Evolutionary conservation across 1,140 invertebrate genomes (phyloP).

Genomic region (Cylas formicarius): DNA sequence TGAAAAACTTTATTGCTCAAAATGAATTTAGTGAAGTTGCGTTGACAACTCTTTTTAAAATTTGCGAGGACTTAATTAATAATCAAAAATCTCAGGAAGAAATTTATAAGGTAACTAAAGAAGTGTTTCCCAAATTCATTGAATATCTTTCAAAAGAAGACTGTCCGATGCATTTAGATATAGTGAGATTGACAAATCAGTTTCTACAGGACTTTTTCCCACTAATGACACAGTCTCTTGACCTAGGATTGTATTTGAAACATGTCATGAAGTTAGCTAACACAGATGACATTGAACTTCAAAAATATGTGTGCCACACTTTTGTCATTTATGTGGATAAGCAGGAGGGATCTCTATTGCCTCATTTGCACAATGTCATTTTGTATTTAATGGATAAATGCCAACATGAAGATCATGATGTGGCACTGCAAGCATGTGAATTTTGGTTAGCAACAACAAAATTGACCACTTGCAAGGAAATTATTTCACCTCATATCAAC

Average conservation of each 20-base stretch:
- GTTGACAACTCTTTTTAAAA: slow-evolving; percentile 36
- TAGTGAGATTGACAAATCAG: slow-evolving; percentile 35
- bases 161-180: slow-evolving; percentile 26
- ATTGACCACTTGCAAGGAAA: slow-evolving; percentile 88
- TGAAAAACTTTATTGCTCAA: slow-evolving; percentile 28
- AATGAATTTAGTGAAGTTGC: slow-evolving; percentile 35
- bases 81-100: slow-evolving; percentile 31
- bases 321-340: slow-evolving; percentile 38
- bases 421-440: slow-evolving; percentile 96
- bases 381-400: slow-evolving; percentile 96
- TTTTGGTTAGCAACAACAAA: slow-evolving; percentile 97
- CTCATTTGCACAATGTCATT: slow-evolving; percentile 93
- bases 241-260: slow-evolving; percentile 30
- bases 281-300: slow-evolving; percentile 32
- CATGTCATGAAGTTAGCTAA: slow-evolving; percentile 34
- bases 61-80: slow-evolving; percentile 36
- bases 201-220: slow-evolving; percentile 36
- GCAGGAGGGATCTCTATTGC: slow-evolving; percentile 47
- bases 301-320: slow-evolving; percentile 36
- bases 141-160: slow-evolving; percentile 28
- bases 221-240: slow-evolving; percentile 32
- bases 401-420: slow-evolving; percentile 85
- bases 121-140: slow-evolving; percentile 32
- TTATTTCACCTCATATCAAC: slow-evolving; percentile 75
- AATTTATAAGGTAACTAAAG: slow-evolving; percentile 28